A percentile compares a stretch with the other conserved stretches of the same genome.
phyloP scores from a whole-genome alignment of 2,113 vertebrate species.

The Pitta sordida region DNA sequence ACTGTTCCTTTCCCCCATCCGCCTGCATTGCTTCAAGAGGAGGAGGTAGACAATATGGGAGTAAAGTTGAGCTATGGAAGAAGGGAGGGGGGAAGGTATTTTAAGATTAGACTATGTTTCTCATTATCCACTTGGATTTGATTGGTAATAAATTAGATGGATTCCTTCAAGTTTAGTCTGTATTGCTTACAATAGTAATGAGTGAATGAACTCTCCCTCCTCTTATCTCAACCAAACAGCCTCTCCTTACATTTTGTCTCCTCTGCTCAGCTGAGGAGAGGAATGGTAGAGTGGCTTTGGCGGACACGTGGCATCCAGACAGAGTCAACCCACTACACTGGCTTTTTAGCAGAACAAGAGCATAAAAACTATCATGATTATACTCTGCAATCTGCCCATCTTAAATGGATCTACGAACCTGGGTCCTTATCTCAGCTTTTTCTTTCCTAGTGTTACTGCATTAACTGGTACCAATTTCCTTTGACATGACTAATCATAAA shows the following conservation, averaged over 20 bases:
- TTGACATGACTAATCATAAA: not conserved
- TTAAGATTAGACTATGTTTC: not conserved
- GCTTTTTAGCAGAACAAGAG: not conserved
- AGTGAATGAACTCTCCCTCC: not conserved
- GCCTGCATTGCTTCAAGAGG: not conserved
- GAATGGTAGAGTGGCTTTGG: not conserved
- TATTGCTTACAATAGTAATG: not conserved
- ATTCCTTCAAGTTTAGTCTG: not conserved
- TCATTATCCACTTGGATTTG: not conserved
- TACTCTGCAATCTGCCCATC: not conserved
- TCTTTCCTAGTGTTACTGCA: not conserved
- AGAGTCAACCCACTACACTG: not conserved
- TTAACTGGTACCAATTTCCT: not conserved
- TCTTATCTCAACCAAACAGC: not conserved
- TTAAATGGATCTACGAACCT: not conserved
- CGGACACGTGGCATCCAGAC: not conserved
- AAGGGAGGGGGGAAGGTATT: not conserved
- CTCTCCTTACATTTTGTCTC: not conserved
- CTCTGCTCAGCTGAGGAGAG: not conserved
- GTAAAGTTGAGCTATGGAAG: not conserved
- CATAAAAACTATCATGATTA: not conserved
- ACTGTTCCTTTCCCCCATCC: not conserved
- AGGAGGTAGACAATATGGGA: not conserved
- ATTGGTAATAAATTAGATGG: not conserved
- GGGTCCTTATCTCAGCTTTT: not conserved